Evolutionary conservation across 2,888 invertebrate species (phyloP), one percentile per base, ranked within the genome.

Genomic region (Caenorhabditis sp.): DNA sequence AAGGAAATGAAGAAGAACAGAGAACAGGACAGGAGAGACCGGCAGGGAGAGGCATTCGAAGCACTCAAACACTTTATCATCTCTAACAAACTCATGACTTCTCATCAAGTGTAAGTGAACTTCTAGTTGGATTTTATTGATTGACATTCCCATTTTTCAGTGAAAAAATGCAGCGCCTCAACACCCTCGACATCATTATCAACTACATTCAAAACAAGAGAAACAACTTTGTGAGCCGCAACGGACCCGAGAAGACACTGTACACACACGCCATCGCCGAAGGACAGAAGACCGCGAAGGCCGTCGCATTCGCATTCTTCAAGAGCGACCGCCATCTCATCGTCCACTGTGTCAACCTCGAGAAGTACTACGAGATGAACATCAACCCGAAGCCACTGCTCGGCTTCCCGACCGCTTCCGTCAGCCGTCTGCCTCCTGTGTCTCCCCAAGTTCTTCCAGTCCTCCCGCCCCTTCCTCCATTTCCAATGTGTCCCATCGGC

Each of bases 1-100:
- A 70, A 70, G 22, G 81, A 81, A 32, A 65, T 81, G 44, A 81
- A 81, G 32, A 81, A 81, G 70, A 81, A 81, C 60, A 50, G 81
- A 8, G 81, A 81, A 44, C 81, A 81, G 28, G 81, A 81, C 26
- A 47, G 81, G 51, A 65, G 81, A 15, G 81, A 81, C 47, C 51
- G 76, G 13, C 81, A 81, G 28, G 81, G 81, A 58, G 81, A 81
- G 26, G 69, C 81, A 1, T 76, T 81, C 35, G 76, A 76, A 2
- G 64, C 70, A 2, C 56, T 81, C 26, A 76, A 76, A 32, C 47
- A 70, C 35, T 81, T 81, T 28, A 60, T 81, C 50, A 76, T 81
- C 15, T 44, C 61, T 5, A 70, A 67, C 15, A 70, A 70, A 18
- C 40, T 76, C 0, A 76, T 55, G 56, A 71, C 28, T 4, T 68